Conservation (phyloP, 53 echinoderm and acorn worm species). For the Patiria pectinifera region DNA sequence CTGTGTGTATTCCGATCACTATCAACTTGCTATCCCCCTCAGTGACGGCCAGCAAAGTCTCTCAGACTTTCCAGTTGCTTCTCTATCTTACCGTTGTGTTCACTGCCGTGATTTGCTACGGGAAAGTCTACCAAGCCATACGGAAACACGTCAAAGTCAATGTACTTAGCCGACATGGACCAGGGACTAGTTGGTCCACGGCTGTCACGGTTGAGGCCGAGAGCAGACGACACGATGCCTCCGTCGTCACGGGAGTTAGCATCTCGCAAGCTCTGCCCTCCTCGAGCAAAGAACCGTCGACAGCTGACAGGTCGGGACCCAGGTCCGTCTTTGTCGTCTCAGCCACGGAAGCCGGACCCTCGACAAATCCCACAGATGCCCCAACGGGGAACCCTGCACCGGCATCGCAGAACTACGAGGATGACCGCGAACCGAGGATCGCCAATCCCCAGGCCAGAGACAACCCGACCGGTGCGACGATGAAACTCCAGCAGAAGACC, state of each 20-base stretch:
- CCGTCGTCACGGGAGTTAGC: not conserved
- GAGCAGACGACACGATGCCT: not conserved
- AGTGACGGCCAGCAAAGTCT: not conserved
- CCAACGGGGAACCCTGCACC: not conserved
- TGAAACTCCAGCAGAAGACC: slow-evolving; percentile 24
- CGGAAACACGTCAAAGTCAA: slow-evolving; percentile 8
- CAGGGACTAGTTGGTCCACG: not conserved
- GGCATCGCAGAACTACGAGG: not conserved
- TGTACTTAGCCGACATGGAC: not conserved
- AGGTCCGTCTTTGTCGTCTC: not conserved
- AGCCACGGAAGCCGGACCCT: not conserved
- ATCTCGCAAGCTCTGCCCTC: not conserved
- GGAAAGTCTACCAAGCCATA: slow-evolving; percentile 15
- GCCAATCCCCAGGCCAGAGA: not conserved
- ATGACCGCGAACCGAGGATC: not conserved
- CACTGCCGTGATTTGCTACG: not conserved
- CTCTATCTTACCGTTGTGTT: not conserved
- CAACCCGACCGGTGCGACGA: not conserved
- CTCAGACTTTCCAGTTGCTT: not conserved
- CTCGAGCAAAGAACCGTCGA: not conserved
- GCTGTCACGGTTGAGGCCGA: not conserved
- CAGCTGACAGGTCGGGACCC: not conserved
- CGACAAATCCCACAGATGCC: not conserved
- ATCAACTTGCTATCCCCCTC: not conserved
- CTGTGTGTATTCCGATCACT: not conserved